Conservation (phyloP, 2,888 invertebrate genomes). For the Ormyrus thymus region DNA sequence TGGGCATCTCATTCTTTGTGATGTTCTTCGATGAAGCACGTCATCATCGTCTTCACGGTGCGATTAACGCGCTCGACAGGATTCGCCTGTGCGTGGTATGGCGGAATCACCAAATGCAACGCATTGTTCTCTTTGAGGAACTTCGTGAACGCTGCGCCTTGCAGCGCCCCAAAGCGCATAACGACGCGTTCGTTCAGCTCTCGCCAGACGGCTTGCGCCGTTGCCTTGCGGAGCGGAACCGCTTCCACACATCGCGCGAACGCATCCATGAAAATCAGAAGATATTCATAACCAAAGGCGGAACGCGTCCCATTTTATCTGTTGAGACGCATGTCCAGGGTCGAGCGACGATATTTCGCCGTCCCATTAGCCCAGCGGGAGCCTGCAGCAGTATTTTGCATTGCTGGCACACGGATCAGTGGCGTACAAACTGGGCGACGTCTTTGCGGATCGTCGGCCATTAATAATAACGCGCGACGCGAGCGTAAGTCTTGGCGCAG, state of each 20-base stretch:
- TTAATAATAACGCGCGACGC: too few relatives aligned
- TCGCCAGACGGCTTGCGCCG: neutral
- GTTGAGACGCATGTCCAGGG: too few relatives aligned
- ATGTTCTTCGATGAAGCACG: too few relatives aligned
- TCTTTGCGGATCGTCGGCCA: too few relatives aligned
- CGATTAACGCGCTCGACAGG: neutral
- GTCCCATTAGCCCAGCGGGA: too few relatives aligned
- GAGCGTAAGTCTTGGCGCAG: too few relatives aligned
- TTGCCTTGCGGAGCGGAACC: too few relatives aligned
- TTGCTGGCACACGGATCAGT: neutral
- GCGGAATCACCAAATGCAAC: neutral
- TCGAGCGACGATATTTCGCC: too few relatives aligned
- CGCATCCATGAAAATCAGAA: neutral
- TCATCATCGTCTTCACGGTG: too few relatives aligned
- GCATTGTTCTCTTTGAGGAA: neutral
- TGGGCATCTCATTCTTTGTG: too few relatives aligned
- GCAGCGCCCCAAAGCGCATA: neutral
- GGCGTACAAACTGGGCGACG: neutral
- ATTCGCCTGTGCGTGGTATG: neutral
- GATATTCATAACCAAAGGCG: neutral
- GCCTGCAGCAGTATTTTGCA: neutral
- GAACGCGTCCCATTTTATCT: too few relatives aligned
- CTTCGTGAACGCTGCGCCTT: neutral
- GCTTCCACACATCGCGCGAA: too few relatives aligned
- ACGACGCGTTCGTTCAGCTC: neutral